Evolutionary conservation across 1,140 invertebrate genomes (phyloP).

Genomic region (Drosophila sturtevanti): DNA sequence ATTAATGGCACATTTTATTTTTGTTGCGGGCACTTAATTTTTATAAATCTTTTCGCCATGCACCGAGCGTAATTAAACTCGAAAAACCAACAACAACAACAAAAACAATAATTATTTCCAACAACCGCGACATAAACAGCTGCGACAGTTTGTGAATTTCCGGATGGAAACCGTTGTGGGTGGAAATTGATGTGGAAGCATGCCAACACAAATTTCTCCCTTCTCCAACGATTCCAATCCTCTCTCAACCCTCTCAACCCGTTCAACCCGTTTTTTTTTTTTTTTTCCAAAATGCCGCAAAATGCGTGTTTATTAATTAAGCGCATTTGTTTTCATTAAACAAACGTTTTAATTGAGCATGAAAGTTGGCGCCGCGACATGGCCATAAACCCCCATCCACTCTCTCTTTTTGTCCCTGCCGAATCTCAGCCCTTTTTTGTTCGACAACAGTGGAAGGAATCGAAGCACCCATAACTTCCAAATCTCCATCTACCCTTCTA

Average conservation of each 20-base stretch:
- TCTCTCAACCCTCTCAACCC: background rate
- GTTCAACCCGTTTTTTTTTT: slow-evolving; percentile 9
- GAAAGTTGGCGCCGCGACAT: slow-evolving; percentile 76
- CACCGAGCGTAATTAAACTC: slow-evolving; percentile 47
- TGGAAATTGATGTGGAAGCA: background rate
- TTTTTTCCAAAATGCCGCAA: slow-evolving; percentile 65
- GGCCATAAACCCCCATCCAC: slow-evolving; percentile 52
- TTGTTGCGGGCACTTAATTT: slow-evolving; percentile 54
- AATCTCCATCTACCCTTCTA: background rate
- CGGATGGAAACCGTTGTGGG: slow-evolving; percentile 25
- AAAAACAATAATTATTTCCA: slow-evolving; percentile 57
- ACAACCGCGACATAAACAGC: slow-evolving; percentile 71
- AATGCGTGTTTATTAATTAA: slow-evolving; percentile 83
- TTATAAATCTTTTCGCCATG: slow-evolving; percentile 45
- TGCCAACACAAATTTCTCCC: slow-evolving; percentile 16
- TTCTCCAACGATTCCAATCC: too few relatives aligned
- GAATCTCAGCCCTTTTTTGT: slow-evolving; percentile 4
- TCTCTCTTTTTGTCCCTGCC: slow-evolving; percentile 5
- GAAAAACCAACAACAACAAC: slow-evolving; percentile 27
- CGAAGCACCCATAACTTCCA: slow-evolving; percentile 13
- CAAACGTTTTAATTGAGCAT: slow-evolving; percentile 82
- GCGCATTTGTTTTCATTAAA: slow-evolving; percentile 83
- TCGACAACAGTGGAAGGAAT: slow-evolving; percentile 6
- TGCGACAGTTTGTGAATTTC: slow-evolving; percentile 67
- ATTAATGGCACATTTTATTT: slow-evolving; percentile 39